Base-by-base conservation (phyloP, 1,140 invertebrate genomes). In the Druon quercuslanigerum region DNA sequence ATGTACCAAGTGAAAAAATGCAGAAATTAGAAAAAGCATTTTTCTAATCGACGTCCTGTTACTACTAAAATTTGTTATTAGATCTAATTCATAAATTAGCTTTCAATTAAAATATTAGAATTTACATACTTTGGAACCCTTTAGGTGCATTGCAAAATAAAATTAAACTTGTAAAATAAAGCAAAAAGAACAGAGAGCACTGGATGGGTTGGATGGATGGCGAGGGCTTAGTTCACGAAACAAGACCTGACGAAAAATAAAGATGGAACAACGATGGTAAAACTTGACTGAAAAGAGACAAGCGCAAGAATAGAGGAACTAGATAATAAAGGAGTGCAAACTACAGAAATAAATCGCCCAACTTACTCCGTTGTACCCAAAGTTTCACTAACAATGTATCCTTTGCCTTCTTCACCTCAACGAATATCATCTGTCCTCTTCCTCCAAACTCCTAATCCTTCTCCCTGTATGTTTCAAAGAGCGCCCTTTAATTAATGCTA, bases 401-500 rank as follows among this genome's bases (percentile, higher is more conserved):
- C 60, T 33, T 71, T 74, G 52, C 70, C 51, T 73, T 76, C 12
- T 66, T 75, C 73, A 52, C 66, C 16, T 46, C 57, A 72, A 54
- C 19, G n/a, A 9, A 13, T 71, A 72, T 75, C 75, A 17, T 54
- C 70, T 71, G 66, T 75, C 76, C 25, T 66, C 40, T n/a, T 20
- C 33, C 60, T 66, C 57, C 25, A 14, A 33, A 7, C 71, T 71
- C 74, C 74, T 19, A 51, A 73, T 50, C 76, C 54, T 13, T 46
- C 40, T 2, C 40, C 54, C 16, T 19, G 51, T 71, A 78, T 66
- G 56, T 77, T 50, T 51, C 66, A 54, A 75, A 81, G 50, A 71
- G 79, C 71, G 75, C 75, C 80, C 81, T 79, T 66, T n/a, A 81
- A 89, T 88, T 89, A 90, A 90, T 89, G 84, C 87, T 90, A 87